Evolutionary conservation across 2,888 invertebrate species (phyloP).

Genomic region (Hyppa rectilinea): DNA sequence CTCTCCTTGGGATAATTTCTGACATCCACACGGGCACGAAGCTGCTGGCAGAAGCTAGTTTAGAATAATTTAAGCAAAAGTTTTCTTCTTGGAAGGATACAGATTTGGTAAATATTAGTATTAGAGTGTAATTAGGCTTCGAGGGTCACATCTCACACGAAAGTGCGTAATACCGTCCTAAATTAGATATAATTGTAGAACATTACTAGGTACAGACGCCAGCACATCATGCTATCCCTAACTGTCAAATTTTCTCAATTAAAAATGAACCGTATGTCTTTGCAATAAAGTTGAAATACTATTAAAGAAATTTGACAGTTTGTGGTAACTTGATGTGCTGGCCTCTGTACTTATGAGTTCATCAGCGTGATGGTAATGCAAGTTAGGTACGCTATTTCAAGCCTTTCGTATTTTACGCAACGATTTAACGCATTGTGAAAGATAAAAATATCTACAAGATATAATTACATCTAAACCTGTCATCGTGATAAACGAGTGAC

Average conservation of each 20-base stretch:
- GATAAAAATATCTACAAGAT: conserved; percentile 24
- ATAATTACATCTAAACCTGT: conserved; percentile 21
- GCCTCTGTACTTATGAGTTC: too few relatives aligned
- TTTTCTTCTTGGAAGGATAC: not conserved
- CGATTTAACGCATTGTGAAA: conserved; percentile 26
- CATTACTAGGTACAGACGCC: too few relatives aligned
- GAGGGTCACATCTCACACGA: not conserved
- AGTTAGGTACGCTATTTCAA: not conserved
- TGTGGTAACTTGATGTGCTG: too few relatives aligned
- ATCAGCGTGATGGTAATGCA: conserved; percentile 8
- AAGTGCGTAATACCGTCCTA: not conserved
- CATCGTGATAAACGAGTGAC: conserved; percentile 42
- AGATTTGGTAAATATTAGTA: conserved; percentile 11
- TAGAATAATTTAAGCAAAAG: conserved; percentile 15
- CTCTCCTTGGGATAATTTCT: too few relatives aligned
- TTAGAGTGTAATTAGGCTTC: not conserved
- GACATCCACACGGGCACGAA: too few relatives aligned
- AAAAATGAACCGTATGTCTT: too few relatives aligned
- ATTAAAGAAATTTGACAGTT: too few relatives aligned
- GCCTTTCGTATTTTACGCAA: conserved; percentile 35
- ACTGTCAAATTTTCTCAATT: too few relatives aligned
- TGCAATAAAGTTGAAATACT: too few relatives aligned
- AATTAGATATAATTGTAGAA: conserved; percentile 3
- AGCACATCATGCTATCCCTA: too few relatives aligned
- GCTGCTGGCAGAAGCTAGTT: too few relatives aligned